Conservation (phyloP, 2,888 invertebrate species). For the Pilophorus perplexus region DNA sequence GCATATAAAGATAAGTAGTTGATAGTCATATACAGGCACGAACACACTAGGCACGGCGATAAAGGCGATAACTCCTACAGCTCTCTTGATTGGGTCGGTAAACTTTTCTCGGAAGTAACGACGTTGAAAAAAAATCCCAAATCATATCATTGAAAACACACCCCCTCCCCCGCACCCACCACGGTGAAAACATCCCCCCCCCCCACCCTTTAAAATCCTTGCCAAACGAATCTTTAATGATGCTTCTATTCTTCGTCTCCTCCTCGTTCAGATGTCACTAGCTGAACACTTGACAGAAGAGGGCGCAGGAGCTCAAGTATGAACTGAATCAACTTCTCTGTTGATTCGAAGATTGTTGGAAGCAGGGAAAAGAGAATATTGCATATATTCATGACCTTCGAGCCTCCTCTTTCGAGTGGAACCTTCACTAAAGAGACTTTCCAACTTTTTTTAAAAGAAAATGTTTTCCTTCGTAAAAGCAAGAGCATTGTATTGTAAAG, state of each 20-base stretch:
- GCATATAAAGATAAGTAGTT: too few relatives aligned
- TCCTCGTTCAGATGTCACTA: too few relatives aligned
- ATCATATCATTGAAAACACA: too few relatives aligned
- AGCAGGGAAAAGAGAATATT: slow-evolving; percentile 1
- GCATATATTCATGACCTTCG: slow-evolving; percentile 30
- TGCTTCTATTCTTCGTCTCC: slow-evolving; percentile 7
- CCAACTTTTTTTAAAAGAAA: neutral
- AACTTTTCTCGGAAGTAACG: too few relatives aligned
- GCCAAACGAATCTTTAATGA: slow-evolving; percentile 6
- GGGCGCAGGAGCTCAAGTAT: neutral
- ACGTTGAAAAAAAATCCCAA: too few relatives aligned
- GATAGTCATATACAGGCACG: too few relatives aligned
- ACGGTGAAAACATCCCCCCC: too few relatives aligned
- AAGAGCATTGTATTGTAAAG: neutral
- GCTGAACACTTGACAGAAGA: too few relatives aligned
- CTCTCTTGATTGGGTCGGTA: too few relatives aligned
- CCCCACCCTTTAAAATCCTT: neutral
- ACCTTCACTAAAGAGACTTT: neutral
- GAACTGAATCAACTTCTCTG: slow-evolving; percentile 27
- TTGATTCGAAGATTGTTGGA: slow-evolving; percentile 23
- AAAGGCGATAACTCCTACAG: too few relatives aligned
- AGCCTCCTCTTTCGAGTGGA: neutral
- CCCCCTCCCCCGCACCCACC: too few relatives aligned
- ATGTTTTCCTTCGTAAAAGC: neutral
- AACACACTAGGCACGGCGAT: too few relatives aligned